Evolutionary conservation across 2,113 vertebrate species (phyloP).

Genomic region (Spermophilus dauricus): DNA sequence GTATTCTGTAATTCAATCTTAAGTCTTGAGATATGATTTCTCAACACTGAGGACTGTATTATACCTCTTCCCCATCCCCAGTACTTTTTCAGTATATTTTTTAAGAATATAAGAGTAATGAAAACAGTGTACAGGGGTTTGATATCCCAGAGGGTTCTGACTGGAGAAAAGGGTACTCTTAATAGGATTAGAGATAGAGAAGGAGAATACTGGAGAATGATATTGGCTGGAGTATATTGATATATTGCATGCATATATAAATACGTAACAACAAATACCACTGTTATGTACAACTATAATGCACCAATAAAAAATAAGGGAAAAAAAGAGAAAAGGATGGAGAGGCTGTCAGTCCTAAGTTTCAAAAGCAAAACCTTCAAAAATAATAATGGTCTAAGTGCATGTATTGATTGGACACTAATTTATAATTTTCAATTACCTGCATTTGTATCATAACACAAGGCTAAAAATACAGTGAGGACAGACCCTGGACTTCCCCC

Average conservation of each 20-base stretch:
- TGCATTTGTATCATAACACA: not conserved
- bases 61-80: not conserved
- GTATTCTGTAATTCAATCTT: not conserved
- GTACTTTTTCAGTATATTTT: not conserved
- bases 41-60: not conserved
- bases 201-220: too few relatives aligned
- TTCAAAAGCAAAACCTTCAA: slow-evolving; percentile 36
- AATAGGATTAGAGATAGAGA: not conserved
- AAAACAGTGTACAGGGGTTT: not conserved
- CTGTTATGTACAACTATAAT: too few relatives aligned
- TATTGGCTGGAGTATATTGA: too few relatives aligned
- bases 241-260: too few relatives aligned
- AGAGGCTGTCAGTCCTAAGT: not conserved
- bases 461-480: not conserved
- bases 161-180: not conserved
- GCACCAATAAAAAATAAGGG: too few relatives aligned
- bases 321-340: not conserved
- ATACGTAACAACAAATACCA: too few relatives aligned
- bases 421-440: not conserved
- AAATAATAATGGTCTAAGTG: not conserved
- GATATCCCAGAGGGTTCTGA: not conserved
- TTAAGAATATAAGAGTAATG: not conserved
- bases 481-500: not conserved
- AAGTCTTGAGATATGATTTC: not conserved
- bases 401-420: not conserved